phyloP scores from a whole-genome alignment of 2,888 invertebrate species.

The Polia nebulosa region DNA sequence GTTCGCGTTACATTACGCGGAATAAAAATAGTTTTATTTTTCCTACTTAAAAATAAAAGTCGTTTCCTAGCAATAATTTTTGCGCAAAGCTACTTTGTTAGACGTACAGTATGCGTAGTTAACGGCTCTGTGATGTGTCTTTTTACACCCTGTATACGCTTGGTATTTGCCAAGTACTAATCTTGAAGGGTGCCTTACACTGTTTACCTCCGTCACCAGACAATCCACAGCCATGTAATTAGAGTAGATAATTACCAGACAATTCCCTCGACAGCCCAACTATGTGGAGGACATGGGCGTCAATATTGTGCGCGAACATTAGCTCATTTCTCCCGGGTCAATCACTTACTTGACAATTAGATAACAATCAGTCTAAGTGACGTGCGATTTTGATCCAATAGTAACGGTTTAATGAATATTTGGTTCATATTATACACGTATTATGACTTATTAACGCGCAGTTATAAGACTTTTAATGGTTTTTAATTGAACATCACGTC shows the following conservation, averaged over 20 bases:
- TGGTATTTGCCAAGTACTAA: no score
- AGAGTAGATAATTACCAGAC: constrained; percentile 56
- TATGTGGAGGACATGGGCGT: constrained; percentile 64
- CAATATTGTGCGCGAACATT: constrained; percentile 80
- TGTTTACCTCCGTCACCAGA: constrained; percentile 20
- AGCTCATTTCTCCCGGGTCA: constrained; percentile 80
- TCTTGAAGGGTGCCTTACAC: constrained; percentile 1
- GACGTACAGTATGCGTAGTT: no score
- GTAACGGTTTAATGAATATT: constrained; percentile 14
- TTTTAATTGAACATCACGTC: no score
- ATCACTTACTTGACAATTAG: constrained; percentile 77
- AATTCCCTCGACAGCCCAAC: constrained; percentile 55
- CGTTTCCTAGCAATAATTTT: no score
- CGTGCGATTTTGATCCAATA: constrained; percentile 47
- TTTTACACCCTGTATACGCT: no score
- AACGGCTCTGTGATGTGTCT: no score
- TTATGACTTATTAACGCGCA: neutral
- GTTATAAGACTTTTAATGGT: no score
- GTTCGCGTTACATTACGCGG: no score
- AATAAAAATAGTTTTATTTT: no score
- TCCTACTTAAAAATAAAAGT: no score
- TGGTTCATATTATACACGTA: neutral
- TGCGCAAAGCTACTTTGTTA: no score
- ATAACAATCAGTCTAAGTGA: constrained; percentile 69
- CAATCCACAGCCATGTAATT: constrained; percentile 51